phyloP scores from a whole-genome alignment of 2,113 vertebrate species.

The Semicossyphus pulcher region DNA sequence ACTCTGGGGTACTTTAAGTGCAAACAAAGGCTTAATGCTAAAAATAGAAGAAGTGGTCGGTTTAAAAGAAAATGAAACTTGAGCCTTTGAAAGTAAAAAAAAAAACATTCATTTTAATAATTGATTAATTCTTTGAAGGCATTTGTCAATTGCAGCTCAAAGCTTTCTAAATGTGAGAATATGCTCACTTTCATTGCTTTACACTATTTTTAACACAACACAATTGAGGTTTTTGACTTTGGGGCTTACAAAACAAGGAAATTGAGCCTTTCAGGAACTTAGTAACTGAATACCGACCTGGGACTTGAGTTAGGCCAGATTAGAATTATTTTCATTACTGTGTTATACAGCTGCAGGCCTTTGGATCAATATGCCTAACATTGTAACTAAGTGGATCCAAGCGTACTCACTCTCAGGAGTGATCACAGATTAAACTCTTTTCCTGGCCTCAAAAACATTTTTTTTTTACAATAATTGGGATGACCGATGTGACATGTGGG shows the following conservation, averaged over 20 bases:
- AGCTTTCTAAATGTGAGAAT: conserved; percentile 2
- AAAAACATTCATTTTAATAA: neutral
- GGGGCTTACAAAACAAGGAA: neutral
- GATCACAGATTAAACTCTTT: neutral
- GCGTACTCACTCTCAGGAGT: too few relatives aligned
- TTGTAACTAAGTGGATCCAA: neutral
- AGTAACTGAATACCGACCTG: neutral
- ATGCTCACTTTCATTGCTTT: neutral
- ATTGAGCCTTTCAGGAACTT: neutral
- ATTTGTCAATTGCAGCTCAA: neutral
- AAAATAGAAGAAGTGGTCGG: neutral
- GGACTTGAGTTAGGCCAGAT: neutral
- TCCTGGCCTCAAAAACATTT: neutral
- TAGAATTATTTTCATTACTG: neutral
- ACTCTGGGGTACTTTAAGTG: conserved; percentile 9
- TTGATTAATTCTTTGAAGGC: neutral
- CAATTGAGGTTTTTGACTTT: neutral
- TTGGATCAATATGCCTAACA: neutral
- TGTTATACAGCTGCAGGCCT: neutral
- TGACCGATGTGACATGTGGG: neutral
- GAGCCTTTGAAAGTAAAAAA: too few relatives aligned
- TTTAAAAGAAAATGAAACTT: neutral
- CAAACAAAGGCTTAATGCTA: too few relatives aligned
- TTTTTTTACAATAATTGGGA: neutral
- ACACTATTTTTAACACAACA: neutral